phyloP scores from a whole-genome alignment of 2,797 vertebrate genomes.

The Erithacus rubecula region DNA sequence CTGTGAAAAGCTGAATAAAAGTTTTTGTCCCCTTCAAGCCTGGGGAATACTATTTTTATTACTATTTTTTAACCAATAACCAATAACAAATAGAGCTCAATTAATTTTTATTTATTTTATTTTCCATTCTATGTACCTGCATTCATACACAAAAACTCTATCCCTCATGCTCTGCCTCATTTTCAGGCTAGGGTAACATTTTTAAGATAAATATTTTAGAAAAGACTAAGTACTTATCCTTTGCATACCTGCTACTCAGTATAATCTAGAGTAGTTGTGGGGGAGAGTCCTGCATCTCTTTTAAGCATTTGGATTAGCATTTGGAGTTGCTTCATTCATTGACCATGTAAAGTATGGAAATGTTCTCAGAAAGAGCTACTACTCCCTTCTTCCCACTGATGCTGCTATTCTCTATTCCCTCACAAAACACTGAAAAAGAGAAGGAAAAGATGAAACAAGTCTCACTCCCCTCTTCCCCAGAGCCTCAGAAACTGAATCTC shows the following conservation, averaged over 20 bases:
- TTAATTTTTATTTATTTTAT: neutral
- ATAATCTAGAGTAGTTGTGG: neutral
- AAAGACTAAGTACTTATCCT: neutral
- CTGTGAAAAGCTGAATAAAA: neutral
- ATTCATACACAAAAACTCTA: neutral
- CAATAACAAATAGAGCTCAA: neutral
- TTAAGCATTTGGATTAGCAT: neutral
- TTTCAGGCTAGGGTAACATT: neutral
- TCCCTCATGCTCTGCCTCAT: neutral
- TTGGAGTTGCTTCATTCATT: neutral
- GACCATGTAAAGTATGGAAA: neutral
- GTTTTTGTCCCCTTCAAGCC: neutral
- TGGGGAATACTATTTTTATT: neutral
- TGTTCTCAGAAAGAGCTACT: neutral
- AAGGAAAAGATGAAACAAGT: neutral
- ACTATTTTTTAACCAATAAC: neutral
- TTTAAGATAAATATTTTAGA: neutral
- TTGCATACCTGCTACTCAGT: neutral
- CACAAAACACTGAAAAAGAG: neutral
- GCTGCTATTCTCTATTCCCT: neutral
- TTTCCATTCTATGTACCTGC: neutral
- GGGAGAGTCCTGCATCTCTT: neutral
- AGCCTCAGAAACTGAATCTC: neutral
- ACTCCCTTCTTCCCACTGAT: neutral
- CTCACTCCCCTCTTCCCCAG: neutral